Evolutionary conservation across 2,113 vertebrate species (phyloP).

Genomic region (Dendropsophus ebraccatus): DNA sequence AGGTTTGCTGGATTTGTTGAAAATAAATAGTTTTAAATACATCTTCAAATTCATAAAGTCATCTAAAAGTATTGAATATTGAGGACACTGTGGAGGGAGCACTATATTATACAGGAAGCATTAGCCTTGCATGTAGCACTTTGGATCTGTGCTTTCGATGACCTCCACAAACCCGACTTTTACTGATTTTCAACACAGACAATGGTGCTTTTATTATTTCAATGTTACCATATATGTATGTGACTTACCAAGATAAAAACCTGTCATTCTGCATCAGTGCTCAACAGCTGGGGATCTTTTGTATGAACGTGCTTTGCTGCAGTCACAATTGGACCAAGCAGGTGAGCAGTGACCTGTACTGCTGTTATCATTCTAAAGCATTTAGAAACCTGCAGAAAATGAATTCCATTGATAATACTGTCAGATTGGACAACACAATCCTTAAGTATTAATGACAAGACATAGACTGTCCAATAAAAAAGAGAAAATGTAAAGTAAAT

Average conservation of each 20-base stretch:
- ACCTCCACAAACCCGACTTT: background rate
- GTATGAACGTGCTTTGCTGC: background rate
- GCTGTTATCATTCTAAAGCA: background rate
- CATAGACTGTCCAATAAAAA: no score
- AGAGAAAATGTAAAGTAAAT: no score
- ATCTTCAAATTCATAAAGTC: background rate
- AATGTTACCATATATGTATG: background rate
- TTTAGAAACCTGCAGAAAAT: background rate
- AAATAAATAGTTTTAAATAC: no score
- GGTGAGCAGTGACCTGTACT: background rate
- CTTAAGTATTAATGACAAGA: background rate
- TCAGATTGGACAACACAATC: background rate
- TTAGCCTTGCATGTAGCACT: background rate
- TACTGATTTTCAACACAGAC: background rate
- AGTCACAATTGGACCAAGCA: background rate
- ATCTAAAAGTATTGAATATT: background rate
- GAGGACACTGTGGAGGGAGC: background rate
- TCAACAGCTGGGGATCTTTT: background rate
- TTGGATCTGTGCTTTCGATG: background rate
- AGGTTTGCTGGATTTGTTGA: no score
- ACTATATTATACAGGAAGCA: background rate
- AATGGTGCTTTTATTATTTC: background rate
- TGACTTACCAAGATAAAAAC: background rate
- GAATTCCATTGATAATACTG: background rate
- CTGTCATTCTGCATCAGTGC: background rate